Percentiles rank a stretch among this genome's conserved stretches.
These are phyloP conservation scores for Panagrolaimus sp. DNA, from an alignment of 1,140 invertebrate species.

Conservation along the genomic window DNA sequence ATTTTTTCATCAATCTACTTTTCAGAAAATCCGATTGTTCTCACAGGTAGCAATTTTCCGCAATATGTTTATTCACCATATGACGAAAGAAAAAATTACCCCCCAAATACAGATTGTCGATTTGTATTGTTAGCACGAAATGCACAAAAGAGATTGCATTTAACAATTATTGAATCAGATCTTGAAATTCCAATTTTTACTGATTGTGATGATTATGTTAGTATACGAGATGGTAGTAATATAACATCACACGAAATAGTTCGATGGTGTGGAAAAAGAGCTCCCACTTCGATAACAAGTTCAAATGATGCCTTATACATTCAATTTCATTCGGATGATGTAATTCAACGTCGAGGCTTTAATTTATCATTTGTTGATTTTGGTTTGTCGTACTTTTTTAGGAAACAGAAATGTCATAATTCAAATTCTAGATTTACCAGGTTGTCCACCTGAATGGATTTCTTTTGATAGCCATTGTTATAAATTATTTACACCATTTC, in stretches of 20 bases:
- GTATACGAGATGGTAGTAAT: conserved; percentile 27
- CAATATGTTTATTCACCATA: conserved; percentile 44
- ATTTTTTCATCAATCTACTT: not conserved
- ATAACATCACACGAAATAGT: conserved; percentile 26
- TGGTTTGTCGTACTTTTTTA: conserved; percentile 18
- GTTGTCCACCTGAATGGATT: conserved; percentile 35
- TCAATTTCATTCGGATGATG: conserved; percentile 43
- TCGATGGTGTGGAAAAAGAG: conserved; percentile 33
- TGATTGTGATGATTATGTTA: conserved; percentile 41
- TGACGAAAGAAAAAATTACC: conserved; percentile 31
- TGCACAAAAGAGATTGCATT: conserved; percentile 29
- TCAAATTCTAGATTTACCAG: conserved; percentile 15
- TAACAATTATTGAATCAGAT: conserved; percentile 30
- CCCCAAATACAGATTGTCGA: conserved; percentile 38
- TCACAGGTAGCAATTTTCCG: conserved; percentile 20
- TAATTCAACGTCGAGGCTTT: conserved; percentile 37
- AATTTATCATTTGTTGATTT: conserved; percentile 38
- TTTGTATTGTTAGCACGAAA: conserved; percentile 30
- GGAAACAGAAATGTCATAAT: not conserved
- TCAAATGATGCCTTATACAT: conserved; percentile 27
- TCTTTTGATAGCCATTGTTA: conserved; percentile 24
- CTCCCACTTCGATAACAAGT: conserved; percentile 30
- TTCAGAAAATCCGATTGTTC: conserved; percentile 34
- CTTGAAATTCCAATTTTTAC: conserved; percentile 41
- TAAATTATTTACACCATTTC: conserved; percentile 23